A percentile compares a stretch with the other conserved stretches of the same genome.
phyloP scores from a whole-genome alignment of 2,888 invertebrate species.

The Eustalomyia histrio region DNA sequence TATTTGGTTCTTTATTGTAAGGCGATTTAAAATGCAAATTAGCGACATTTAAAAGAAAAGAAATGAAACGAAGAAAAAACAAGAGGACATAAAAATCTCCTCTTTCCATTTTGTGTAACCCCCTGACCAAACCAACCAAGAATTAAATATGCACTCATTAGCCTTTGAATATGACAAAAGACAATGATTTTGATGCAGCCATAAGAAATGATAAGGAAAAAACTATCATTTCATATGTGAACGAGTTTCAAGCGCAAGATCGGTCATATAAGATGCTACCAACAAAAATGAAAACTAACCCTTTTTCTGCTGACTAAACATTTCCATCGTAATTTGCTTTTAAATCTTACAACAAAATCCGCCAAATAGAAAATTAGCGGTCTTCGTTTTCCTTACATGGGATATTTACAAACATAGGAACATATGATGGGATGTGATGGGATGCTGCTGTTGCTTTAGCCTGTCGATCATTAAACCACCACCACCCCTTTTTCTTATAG shows the following conservation, averaged over 20 bases:
- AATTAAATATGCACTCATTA: conserved; percentile 64
- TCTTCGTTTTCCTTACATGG: conserved; percentile 51
- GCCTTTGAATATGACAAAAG: conserved; percentile 56
- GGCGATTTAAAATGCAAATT: conserved; percentile 64
- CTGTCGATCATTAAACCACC: conserved; percentile 55
- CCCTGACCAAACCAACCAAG: conserved; percentile 56
- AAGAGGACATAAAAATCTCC: conserved; percentile 45
- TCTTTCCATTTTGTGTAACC: conserved; percentile 24
- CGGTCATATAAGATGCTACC: conserved; percentile 43
- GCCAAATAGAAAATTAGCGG: conserved; percentile 66
- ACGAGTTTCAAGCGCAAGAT: conserved; percentile 29
- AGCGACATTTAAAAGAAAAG: conserved; percentile 19
- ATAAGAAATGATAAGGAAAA: conserved; percentile 24
- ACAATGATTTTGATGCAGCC: conserved; percentile 36
- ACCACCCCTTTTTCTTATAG: conserved; percentile 54
- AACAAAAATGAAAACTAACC: conserved; percentile 11
- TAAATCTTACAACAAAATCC: conserved; percentile 58
- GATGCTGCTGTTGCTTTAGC: conserved; percentile 17
- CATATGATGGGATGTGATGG: conserved; percentile 7
- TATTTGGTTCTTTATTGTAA: conserved; percentile 42
- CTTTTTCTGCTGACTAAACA: conserved; percentile 11
- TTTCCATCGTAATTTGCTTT: conserved; percentile 36
- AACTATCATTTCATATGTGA: conserved; percentile 30
- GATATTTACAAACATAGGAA: conserved; percentile 39
- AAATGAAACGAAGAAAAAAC: conserved; percentile 20